Evolutionary conservation across 2,113 vertebrate genomes (phyloP), one percentile per base, ranked within the genome.

Genomic region (Leptocoma aspasia): DNA sequence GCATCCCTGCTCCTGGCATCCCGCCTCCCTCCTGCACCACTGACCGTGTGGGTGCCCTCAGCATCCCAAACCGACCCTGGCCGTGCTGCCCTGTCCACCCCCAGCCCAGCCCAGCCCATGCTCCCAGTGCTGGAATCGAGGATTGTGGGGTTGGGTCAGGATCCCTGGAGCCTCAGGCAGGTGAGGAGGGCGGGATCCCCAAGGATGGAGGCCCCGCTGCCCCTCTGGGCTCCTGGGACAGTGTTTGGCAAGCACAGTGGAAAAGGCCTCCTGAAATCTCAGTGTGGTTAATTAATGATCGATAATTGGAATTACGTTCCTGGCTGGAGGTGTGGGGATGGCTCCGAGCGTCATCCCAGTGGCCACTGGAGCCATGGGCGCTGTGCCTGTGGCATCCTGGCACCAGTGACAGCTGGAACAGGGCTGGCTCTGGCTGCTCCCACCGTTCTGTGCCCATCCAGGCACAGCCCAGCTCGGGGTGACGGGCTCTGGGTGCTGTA

Each of bases 361-460:
- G 57, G 31, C 14, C 13, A 1, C 2, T 6, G 73, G 19, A 53
- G 65, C 44, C 27, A 6, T 0, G 3, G 37, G 22, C 1, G 3
- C 65, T 9, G 39, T 8, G 47, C 45, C 52, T 5, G 2, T 6
- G 41, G 10, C 72, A 14, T 10, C 65, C 60, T 8, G 66, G n/a
- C 37, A 10, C 13, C 26, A 1, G 37, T 0, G 18, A 11, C 54
- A 15, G 26, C 14, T 0, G 7, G n/a, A 5, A 8, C 1, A 1
- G 37, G 19, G n/a, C 41, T 0, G 16, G 37, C 2, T 17, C 28
- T 22, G 31, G 77, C 66, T 26, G 47, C 42, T 59, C 3, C 22
- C 54, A 7, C 0, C 0, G 0, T 0, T 7, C 80, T 4, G 28
- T 10, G 59, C 65, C 3, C 1, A 6, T 0, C 2, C 4, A 27